These are phyloP conservation scores for Girardia tigrina DNA, from an alignment of 2,888 invertebrate species.

Conservation along the genomic window DNA sequence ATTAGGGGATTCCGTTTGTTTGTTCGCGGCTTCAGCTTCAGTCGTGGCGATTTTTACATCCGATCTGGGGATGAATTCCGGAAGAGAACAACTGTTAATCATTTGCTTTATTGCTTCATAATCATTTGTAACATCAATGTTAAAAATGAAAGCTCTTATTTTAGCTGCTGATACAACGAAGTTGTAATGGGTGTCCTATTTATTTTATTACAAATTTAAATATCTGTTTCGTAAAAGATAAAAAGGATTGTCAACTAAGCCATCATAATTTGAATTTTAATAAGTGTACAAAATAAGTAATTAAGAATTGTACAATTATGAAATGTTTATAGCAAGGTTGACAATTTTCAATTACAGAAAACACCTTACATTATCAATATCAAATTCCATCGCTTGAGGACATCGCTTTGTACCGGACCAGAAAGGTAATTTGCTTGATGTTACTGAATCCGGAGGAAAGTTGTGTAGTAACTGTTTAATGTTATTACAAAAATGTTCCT, in stretches of 20 bases:
- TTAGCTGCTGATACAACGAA: slow-evolving; percentile 81
- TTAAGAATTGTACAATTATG: too few species aligned
- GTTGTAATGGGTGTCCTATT: slow-evolving; percentile 61
- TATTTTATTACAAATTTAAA: slow-evolving; percentile 28
- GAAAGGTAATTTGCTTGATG: slow-evolving; percentile 62
- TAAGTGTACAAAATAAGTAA: too few species aligned
- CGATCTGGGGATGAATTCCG: slow-evolving; percentile 74
- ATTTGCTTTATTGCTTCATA: slow-evolving; percentile 52
- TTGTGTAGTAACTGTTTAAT: slow-evolving; percentile 87
- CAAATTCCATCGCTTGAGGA: slow-evolving; percentile 54
- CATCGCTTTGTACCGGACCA: slow-evolving; percentile 96
- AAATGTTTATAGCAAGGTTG: too few species aligned
- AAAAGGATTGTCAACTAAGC: too few species aligned
- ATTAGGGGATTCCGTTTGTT: slow-evolving; percentile 40
- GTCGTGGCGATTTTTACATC: slow-evolving; percentile 90
- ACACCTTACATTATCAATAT: slow-evolving; percentile 24
- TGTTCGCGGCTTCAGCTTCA: slow-evolving; percentile 61
- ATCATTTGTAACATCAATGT: slow-evolving; percentile 62
- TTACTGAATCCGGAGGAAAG: slow-evolving; percentile 75
- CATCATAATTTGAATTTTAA: too few species aligned
- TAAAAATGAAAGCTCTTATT: slow-evolving; percentile 58
- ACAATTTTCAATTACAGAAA: background rate
- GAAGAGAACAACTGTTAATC: slow-evolving; percentile 59
- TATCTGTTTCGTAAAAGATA: too few species aligned
- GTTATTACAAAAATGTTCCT: slow-evolving; percentile 81